A percentile compares a stretch with the other conserved stretches of the same genome.
Evolutionary conservation across 2,797 vertebrate species (phyloP).

Genomic region (Falco novaeseelandiae): DNA sequence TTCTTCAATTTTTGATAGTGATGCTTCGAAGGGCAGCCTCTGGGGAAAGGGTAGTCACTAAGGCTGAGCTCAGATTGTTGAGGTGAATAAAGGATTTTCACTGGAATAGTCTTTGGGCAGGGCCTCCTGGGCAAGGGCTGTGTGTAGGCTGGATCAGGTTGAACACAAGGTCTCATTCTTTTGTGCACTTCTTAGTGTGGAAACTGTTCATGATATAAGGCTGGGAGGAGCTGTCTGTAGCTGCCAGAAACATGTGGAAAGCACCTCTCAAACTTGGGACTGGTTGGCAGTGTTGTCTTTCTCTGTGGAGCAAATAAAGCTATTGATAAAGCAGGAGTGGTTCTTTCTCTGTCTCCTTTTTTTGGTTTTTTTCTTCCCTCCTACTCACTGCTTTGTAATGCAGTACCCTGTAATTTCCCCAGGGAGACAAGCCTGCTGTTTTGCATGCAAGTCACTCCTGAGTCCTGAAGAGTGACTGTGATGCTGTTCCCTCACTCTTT

Average conservation of each 20-base stretch:
- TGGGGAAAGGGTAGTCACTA: neutral
- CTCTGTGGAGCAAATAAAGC: neutral
- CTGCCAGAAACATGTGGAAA: neutral
- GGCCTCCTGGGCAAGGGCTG: neutral
- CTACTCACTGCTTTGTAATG: neutral
- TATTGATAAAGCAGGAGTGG: neutral
- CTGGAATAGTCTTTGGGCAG: neutral
- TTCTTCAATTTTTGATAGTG: neutral
- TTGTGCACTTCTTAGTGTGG: neutral
- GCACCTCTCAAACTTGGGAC: neutral
- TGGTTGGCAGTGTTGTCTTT: neutral
- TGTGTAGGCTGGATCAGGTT: neutral
- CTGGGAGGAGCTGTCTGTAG: neutral
- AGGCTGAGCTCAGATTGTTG: neutral
- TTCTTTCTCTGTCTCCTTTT: neutral
- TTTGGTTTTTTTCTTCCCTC: neutral
- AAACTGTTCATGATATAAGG: neutral
- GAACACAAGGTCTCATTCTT: neutral
- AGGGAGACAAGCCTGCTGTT: constrained; percentile 1
- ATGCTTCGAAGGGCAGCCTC: neutral
- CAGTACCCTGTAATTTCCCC: constrained; percentile 25
- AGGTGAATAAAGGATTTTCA: neutral
- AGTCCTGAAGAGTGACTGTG: constrained; percentile 33
- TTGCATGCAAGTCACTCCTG: constrained; percentile 46
- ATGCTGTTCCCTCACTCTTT: constrained; percentile 52